These are phyloP conservation scores for Glaucidium brasilianum DNA, from an alignment of 2,113 vertebrate genomes.

Conservation along the genomic window DNA sequence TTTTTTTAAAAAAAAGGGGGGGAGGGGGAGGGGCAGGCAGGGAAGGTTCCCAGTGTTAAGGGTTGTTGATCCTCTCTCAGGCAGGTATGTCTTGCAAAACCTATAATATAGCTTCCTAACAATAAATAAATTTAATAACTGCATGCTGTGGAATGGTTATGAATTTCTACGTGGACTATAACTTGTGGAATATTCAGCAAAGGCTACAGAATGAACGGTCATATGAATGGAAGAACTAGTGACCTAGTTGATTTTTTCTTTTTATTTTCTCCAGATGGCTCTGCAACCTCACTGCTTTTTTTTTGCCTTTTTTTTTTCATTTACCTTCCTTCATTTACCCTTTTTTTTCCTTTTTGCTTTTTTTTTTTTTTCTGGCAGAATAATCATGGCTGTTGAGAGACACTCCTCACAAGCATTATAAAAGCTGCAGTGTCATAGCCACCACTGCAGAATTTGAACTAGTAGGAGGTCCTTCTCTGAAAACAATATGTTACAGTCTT, in stretches of 20 bases:
- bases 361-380: neutral
- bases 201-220: neutral
- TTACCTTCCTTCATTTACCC: no score
- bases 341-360: no score
- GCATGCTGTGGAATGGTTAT: neutral
- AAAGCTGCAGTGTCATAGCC: neutral
- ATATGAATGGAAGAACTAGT: neutral
- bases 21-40: accelerated
- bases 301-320: neutral
- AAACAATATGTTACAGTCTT: neutral
- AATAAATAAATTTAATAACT: neutral
- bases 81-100: neutral
- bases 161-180: neutral
- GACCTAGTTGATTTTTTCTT: accelerated
- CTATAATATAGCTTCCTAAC: neutral
- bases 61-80: neutral
- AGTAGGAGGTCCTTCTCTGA: neutral
- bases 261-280: neutral
- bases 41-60: neutral
- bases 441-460: neutral
- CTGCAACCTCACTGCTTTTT: neutral
- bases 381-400: neutral
- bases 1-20: neutral
- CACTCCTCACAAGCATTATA: neutral
- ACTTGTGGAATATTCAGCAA: neutral